Percentiles rank a stretch among this genome's conserved stretches.
Conservation (phyloP, 2,888 invertebrate species). For the Caenorhabditis auriculariae region DNA sequence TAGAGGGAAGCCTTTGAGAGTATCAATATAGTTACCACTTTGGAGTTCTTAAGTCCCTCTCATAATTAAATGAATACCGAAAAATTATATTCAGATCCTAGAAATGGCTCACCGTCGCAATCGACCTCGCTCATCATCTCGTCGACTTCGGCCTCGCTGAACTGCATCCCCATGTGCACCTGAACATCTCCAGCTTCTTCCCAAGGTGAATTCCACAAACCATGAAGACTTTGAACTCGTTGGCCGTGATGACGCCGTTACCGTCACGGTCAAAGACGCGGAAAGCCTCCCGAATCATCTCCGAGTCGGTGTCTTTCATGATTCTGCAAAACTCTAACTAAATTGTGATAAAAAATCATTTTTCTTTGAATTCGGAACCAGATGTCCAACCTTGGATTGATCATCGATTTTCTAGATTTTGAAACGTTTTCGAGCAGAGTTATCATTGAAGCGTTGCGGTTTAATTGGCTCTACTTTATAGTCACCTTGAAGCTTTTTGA, state of each 20-base stretch:
- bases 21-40: too few species aligned
- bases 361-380: too few species aligned
- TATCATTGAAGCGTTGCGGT: too few species aligned
- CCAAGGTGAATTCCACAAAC: conserved; percentile 9
- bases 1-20: too few species aligned
- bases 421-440: too few species aligned
- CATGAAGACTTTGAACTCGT: conserved; percentile 57
- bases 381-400: too few species aligned
- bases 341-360: too few species aligned
- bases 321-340: conserved; percentile 31
- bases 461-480: too few species aligned
- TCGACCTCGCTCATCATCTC: conserved; percentile 55
- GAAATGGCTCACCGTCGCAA: conserved; percentile 47
- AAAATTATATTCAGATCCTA: not conserved
- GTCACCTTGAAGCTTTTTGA: too few species aligned
- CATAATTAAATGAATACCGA: too few species aligned
- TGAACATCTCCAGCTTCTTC: conserved; percentile 6
- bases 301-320: conserved; percentile 57
- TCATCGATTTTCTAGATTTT: too few species aligned
- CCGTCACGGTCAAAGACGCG: conserved; percentile 49
- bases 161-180: conserved; percentile 61
- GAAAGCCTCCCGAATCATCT: conserved; percentile 63
- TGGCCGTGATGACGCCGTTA: conserved; percentile 54
- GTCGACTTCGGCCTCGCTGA: conserved; percentile 60
- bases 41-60: too few species aligned